A percentile compares a stretch with the other conserved stretches of the same genome.
Evolutionary conservation across 2,113 vertebrate genomes (phyloP).

Genomic region (Microtus oregoni): DNA sequence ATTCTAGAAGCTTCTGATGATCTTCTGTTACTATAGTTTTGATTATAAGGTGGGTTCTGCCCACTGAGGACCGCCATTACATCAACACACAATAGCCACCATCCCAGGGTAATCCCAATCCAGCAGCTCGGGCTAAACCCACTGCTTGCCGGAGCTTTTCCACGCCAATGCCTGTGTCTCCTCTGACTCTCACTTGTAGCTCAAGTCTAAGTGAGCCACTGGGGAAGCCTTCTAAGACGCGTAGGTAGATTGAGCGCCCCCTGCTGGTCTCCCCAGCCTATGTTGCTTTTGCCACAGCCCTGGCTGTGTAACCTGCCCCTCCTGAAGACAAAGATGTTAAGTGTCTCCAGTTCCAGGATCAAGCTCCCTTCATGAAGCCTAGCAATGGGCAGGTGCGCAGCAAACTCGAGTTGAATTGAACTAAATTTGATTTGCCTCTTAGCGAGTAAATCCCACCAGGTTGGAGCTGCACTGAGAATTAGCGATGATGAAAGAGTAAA

Average conservation of each 20-base stretch:
- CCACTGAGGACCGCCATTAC: neutral
- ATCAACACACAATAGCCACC: neutral
- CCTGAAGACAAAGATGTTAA: neutral
- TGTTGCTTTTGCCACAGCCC: neutral
- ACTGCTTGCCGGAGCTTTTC: neutral
- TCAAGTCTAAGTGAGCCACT: neutral
- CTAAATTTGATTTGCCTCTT: neutral
- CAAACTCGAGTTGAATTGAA: neutral
- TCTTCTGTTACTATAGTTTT: neutral
- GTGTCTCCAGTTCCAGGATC: neutral
- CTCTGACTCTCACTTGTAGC: too few species aligned
- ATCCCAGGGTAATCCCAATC: too few species aligned
- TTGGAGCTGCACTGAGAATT: neutral
- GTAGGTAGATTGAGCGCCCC: fast-evolving
- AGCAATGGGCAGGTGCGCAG: neutral
- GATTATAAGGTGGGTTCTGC: neutral
- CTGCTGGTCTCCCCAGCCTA: neutral
- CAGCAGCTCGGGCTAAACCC: fast-evolving
- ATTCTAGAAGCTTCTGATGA: constrained; percentile 9
- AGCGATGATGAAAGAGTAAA: neutral
- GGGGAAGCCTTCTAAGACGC: neutral
- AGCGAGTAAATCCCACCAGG: neutral
- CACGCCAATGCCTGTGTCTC: neutral
- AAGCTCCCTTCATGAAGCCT: neutral
- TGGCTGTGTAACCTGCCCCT: neutral